phyloP scores from a whole-genome alignment of 2,113 vertebrate genomes.

The Aix galericulata region DNA sequence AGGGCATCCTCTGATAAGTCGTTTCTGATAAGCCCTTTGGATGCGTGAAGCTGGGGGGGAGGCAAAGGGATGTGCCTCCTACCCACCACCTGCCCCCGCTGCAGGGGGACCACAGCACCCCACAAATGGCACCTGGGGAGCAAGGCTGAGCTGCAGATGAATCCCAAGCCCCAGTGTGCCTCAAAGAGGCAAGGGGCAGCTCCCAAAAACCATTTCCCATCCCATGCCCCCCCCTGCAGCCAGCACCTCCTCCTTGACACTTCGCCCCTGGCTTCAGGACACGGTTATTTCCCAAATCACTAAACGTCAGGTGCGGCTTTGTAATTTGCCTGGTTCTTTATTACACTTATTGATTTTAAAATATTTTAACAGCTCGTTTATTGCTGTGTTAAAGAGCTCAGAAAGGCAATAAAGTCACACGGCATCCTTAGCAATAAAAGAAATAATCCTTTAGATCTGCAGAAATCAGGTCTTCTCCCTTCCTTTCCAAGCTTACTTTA shows the following conservation, averaged over 20 bases:
- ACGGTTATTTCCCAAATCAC: constrained; percentile 36
- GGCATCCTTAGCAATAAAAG: constrained; percentile 12
- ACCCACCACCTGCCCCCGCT: too few species aligned
- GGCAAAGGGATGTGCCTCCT: background rate
- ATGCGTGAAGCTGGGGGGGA: fast-evolving
- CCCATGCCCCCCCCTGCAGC: background rate
- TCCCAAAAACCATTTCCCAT: background rate
- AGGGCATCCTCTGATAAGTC: constrained; percentile 42
- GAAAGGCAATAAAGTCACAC: constrained; percentile 47
- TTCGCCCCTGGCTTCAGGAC: background rate
- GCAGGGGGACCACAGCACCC: too few species aligned
- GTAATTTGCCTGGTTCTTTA: constrained; percentile 53
- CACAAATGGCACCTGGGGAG: too few species aligned
- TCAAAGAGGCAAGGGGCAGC: background rate
- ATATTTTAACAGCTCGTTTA: constrained; percentile 48
- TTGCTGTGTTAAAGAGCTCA: constrained; percentile 48
- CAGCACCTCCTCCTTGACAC: background rate
- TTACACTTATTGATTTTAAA: constrained; percentile 66
- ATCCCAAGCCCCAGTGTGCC: fast-evolving
- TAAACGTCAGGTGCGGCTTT: background rate
- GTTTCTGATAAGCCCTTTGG: background rate
- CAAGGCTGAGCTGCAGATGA: background rate
- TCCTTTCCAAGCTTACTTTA: background rate
- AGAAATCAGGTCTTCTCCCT: background rate
- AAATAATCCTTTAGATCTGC: constrained; percentile 11